These are phyloP conservation scores for Athetis lepigone DNA, from an alignment of 2,888 invertebrate genomes.

Conservation along the genomic window DNA sequence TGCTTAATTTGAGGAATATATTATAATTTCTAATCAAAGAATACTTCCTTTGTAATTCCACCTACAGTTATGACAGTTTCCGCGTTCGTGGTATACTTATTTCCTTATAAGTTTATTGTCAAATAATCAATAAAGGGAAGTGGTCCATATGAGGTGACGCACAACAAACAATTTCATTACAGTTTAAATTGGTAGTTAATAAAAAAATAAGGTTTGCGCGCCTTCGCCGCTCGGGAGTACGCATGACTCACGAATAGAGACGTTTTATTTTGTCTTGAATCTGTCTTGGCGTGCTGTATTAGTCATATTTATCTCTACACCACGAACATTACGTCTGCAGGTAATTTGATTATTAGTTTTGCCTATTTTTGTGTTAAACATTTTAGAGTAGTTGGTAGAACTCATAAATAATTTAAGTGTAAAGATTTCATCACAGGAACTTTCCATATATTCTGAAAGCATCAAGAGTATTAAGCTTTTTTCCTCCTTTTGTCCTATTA, in stretches of 20 bases:
- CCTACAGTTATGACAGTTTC: slow-evolving; percentile 6
- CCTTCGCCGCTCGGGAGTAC: slow-evolving; percentile 60
- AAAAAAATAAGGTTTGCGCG: slow-evolving; percentile 77
- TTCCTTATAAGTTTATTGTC: slow-evolving; percentile 47
- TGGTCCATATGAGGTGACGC: slow-evolving; percentile 61
- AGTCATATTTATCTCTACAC: slow-evolving; percentile 69
- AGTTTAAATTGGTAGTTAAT: slow-evolving; percentile 80
- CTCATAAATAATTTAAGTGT: slow-evolving; percentile 18
- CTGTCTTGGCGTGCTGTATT: slow-evolving; percentile 69
- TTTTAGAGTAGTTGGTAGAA: slow-evolving; percentile 30
- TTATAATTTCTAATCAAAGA: background rate
- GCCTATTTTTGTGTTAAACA: slow-evolving; percentile 34
- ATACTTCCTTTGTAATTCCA: background rate
- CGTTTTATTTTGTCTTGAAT: slow-evolving; percentile 73
- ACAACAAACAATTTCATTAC: slow-evolving; percentile 77
- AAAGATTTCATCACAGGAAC: no score
- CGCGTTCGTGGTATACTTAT: slow-evolving; percentile 13
- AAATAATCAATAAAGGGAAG: slow-evolving; percentile 62
- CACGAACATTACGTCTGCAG: slow-evolving; percentile 43
- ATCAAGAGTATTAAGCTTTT: background rate
- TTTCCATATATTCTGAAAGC: no score
- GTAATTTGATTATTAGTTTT: slow-evolving; percentile 49
- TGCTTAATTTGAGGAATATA: background rate
- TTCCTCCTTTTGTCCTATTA: background rate
- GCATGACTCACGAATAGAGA: slow-evolving; percentile 76